Percentiles rank a stretch among this genome's conserved stretches.
Conservation (phyloP, 2,113 vertebrate species). For the Apistogramma diplotaenia region DNA sequence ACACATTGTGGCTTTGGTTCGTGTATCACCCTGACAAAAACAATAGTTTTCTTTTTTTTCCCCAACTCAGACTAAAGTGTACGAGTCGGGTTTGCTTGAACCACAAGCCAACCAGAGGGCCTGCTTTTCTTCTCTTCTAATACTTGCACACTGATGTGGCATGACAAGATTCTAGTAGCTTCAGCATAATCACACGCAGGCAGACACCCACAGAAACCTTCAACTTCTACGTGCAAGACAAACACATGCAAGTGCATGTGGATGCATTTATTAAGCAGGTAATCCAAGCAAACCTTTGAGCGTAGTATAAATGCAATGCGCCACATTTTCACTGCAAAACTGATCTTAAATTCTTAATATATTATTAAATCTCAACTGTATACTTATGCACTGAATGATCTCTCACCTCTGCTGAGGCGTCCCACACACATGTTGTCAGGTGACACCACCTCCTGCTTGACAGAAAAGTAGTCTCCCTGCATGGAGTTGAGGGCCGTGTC, state of each 20-base stretch:
- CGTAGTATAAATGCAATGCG: neutral
- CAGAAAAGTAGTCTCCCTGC: slow-evolving; percentile 89
- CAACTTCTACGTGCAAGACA: neutral
- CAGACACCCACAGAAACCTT: slow-evolving; percentile 26
- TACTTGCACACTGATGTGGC: slow-evolving; percentile 47
- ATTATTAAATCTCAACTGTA: neutral
- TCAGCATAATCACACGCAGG: slow-evolving; percentile 43
- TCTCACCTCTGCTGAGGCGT: slow-evolving; percentile 92
- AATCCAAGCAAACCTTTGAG: neutral
- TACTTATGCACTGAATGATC: neutral
- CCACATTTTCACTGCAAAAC: neutral
- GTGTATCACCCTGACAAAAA: slow-evolving; percentile 71
- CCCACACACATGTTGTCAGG: slow-evolving; percentile 99
- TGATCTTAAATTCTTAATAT: neutral
- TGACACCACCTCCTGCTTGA: slow-evolving; percentile 98
- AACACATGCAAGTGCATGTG: neutral
- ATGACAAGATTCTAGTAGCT: slow-evolving; percentile 53
- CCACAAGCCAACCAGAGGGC: slow-evolving; percentile 69
- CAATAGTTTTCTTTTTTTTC: slow-evolving; percentile 55
- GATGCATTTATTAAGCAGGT: neutral
- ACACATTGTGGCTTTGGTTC: slow-evolving; percentile 71
- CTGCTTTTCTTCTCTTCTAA: slow-evolving; percentile 62
- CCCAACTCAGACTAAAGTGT: slow-evolving; percentile 26
- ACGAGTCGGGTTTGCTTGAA: slow-evolving; percentile 53
- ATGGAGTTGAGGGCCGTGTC: slow-evolving; percentile 86